These are phyloP conservation scores for Tapera naevia DNA, from an alignment of 2,797 vertebrate species.

Conservation along the genomic window DNA sequence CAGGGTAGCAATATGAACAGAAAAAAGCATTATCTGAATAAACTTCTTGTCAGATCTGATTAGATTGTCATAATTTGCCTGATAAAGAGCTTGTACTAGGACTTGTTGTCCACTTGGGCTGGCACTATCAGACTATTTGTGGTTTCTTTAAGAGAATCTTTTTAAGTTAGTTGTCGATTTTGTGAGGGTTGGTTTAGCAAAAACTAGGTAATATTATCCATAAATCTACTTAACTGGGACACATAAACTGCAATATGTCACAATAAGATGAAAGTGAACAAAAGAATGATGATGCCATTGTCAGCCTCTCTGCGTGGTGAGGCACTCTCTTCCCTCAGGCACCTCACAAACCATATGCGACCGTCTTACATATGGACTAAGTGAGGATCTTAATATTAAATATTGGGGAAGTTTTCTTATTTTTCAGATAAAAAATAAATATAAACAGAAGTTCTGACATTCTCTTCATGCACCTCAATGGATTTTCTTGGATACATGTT, in stretches of 20 bases:
- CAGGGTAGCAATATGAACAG: neutral
- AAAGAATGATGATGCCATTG: neutral
- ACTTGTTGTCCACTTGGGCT: neutral
- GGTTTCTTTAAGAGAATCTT: neutral
- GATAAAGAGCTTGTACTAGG: neutral
- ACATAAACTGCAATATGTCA: neutral
- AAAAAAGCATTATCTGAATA: neutral
- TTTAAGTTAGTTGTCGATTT: neutral
- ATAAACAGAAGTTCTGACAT: neutral
- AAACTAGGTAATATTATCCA: neutral
- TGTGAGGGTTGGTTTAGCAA: neutral
- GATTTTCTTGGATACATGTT: neutral
- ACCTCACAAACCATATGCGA: neutral
- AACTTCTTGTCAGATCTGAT: neutral
- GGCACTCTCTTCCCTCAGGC: neutral
- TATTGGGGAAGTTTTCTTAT: neutral
- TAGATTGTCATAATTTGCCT: neutral
- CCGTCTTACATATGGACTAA: neutral
- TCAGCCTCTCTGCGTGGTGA: rapidly evolving
- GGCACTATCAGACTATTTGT: neutral
- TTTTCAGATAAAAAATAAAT: neutral
- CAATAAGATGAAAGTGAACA: neutral
- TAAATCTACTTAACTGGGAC: neutral
- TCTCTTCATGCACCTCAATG: neutral
- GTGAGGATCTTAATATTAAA: neutral